Evolutionary conservation across 2,888 invertebrate species (phyloP), one percentile per base, ranked within the genome.

Genomic region (Mayetiola destructor): DNA sequence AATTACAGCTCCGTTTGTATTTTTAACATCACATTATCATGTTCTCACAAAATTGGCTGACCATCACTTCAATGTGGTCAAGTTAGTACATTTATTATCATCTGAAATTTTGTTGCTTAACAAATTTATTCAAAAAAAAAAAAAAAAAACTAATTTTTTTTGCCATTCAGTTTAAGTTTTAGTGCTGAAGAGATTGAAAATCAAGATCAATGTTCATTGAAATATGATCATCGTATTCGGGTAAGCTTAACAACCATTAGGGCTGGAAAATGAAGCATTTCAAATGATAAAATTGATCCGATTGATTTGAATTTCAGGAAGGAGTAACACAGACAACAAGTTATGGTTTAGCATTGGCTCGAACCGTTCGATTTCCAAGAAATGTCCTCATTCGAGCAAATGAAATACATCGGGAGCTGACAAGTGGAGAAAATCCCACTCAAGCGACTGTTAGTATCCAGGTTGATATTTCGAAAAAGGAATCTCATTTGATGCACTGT

Each of bases 11-110:
- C 74, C 84, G 0, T 85, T 84, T 62, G 77, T 80, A 3, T 84
- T 83, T 64, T 76, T 83, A 42, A 82, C 85, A 0, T 87, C 87
- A 0, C 88, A 88, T 68, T 85, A 80, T 64, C 71, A 77, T 37
- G 76, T 77, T 62, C 66, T 88, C 14, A 80, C 84, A 0, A 79
- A 79, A 67, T 66, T 88, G 8, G 73, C 79, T 56, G 78, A 82
- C 53, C 63, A 82, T 18, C 83, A 84, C 65, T 73, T 72, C 53
- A 88, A 85, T 68, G 82, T 88, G 10, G 77, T 78, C 59, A 87
- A 85, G 90, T 90, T 77, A 71, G 75, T 67, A 30, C 4, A 39
- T 35, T 23, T 48, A 27, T 48, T 27, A 23, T 20, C 23, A 23
- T 12, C 5, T 27, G 27, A 8, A 9, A 9, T 32, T 32, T 16